Conservation (phyloP, 1,140 invertebrate genomes). For the Trachymyrmex septentrionalis region DNA sequence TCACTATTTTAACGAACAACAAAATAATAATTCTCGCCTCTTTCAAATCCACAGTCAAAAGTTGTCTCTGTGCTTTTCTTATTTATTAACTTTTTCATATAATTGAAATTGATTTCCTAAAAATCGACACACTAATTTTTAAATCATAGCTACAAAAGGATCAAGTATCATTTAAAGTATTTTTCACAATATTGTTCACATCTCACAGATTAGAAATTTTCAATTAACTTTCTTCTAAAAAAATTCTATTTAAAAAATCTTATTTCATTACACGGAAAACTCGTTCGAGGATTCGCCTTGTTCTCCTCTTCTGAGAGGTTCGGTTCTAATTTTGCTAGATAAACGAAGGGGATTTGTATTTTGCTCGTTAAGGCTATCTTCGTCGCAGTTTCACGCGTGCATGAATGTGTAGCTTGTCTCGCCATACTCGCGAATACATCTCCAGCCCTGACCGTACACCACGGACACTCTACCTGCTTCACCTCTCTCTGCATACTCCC, state of each 20-base stretch:
- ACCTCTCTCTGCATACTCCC: slow-evolving; percentile 60
- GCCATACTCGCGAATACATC: slow-evolving; percentile 41
- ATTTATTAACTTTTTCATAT: not conserved
- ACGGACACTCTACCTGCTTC: slow-evolving; percentile 41
- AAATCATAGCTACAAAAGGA: not conserved
- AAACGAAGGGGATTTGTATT: slow-evolving; percentile 12
- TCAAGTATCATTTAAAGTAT: not conserved
- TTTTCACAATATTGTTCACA: not conserved
- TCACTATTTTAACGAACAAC: not conserved
- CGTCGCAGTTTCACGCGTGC: not conserved
- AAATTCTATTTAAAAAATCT: not conserved
- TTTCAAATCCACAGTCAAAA: not conserved
- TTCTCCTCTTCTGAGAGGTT: not conserved
- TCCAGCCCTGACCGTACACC: slow-evolving; percentile 37
- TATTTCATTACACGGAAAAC: not conserved
- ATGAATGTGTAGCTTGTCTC: not conserved
- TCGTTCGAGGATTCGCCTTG: not conserved
- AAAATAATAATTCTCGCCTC: not conserved
- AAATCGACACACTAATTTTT: not conserved
- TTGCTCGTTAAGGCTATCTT: slow-evolving; percentile 27
- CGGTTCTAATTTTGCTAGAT: slow-evolving; percentile 26
- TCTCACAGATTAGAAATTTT: not conserved
- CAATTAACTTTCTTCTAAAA: not conserved
- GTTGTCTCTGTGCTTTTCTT: not conserved
- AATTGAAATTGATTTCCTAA: not conserved